Conservation (phyloP, 1,140 invertebrate species). For the Armadillidium nasatum region DNA sequence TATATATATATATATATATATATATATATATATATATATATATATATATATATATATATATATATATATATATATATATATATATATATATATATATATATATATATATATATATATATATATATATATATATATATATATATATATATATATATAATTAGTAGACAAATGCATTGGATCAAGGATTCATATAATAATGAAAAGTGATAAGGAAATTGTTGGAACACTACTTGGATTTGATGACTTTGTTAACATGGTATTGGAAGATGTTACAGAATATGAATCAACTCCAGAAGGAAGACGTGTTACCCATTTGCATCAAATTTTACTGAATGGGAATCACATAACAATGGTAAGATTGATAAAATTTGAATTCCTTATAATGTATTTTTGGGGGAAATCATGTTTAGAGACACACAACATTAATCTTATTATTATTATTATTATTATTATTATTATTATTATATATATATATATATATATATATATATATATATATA, state of each 20-base stretch:
- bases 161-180: slow-evolving; percentile 99
- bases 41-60: neutral
- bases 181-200: slow-evolving; percentile 99
- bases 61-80: slow-evolving; percentile 12
- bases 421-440: too few species aligned
- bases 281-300: slow-evolving; percentile 95
- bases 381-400: too few species aligned
- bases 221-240: slow-evolving; percentile 96
- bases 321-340: slow-evolving; percentile 97
- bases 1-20: too few species aligned
- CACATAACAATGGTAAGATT: slow-evolving; percentile 92
- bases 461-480: too few species aligned
- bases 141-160: slow-evolving; percentile 56
- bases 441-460: too few species aligned
- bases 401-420: too few species aligned
- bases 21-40: too few species aligned
- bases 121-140: slow-evolving; percentile 15
- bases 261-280: slow-evolving; percentile 88
- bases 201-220: slow-evolving; percentile 99
- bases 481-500: too few species aligned
- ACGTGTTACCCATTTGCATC: slow-evolving; percentile 92
- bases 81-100: slow-evolving; percentile 10
- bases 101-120: slow-evolving; percentile 13
- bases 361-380: too few species aligned
- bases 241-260: slow-evolving; percentile 96